Evolutionary conservation across 1,140 invertebrate genomes (phyloP).

Genomic region (Diuraphis noxia): DNA sequence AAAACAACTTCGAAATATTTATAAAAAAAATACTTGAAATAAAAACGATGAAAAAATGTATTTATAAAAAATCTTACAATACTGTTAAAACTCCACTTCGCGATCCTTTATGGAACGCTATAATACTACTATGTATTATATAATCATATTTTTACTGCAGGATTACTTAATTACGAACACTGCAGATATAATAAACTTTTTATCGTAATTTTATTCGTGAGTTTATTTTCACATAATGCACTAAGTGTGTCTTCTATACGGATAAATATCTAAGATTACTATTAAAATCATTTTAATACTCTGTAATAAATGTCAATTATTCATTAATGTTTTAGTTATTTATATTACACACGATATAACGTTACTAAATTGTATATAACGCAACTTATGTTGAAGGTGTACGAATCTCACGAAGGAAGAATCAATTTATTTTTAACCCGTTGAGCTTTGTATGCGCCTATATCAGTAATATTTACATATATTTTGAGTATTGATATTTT

Average conservation of each 20-base stretch:
- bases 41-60: neutral
- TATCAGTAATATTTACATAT: neutral
- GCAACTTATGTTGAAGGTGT: neutral
- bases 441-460: neutral
- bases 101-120: neutral
- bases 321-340: neutral
- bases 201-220: neutral
- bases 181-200: neutral
- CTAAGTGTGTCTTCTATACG: neutral
- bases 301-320: neutral
- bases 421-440: neutral
- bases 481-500: neutral
- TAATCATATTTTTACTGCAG: conserved; percentile 8
- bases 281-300: neutral
- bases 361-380: no score
- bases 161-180: neutral
- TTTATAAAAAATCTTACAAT: neutral
- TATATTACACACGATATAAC: neutral
- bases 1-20: neutral
- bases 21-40: neutral
- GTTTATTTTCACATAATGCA: neutral
- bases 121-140: neutral
- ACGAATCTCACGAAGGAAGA: neutral
- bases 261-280: neutral
- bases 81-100: neutral